Conservation (phyloP, 2,113 vertebrate species). For the Pampusana beccarii region DNA sequence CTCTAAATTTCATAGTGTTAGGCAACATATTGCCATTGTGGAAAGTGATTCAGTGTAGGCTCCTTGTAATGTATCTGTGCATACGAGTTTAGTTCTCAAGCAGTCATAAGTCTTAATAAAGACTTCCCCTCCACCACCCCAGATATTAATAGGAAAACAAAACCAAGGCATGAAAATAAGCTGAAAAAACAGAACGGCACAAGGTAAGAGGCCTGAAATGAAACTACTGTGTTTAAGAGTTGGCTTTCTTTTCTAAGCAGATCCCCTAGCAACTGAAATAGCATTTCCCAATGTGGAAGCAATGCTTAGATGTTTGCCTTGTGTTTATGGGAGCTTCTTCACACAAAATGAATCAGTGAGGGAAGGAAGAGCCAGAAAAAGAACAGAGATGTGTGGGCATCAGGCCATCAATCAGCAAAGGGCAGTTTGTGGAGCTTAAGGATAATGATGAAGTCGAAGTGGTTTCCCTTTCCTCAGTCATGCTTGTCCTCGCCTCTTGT, state of each 20-base stretch:
- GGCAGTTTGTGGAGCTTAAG: background rate
- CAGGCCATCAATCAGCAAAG: background rate
- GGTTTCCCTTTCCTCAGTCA: background rate
- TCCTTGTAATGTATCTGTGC: background rate
- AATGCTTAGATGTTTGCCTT: background rate
- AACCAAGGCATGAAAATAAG: background rate
- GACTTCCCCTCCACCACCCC: background rate
- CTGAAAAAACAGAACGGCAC: background rate
- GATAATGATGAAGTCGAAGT: background rate
- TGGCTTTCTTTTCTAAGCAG: background rate
- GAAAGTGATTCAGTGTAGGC: background rate
- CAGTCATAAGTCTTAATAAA: background rate
- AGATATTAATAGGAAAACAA: background rate
- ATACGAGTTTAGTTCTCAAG: background rate
- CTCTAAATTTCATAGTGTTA: background rate
- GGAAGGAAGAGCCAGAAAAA: background rate
- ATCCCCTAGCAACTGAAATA: constrained; percentile 30
- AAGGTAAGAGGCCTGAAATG: background rate
- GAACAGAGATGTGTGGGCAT: background rate
- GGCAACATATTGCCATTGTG: background rate
- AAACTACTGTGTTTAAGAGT: background rate
- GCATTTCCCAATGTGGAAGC: background rate
- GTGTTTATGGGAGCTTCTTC: background rate
- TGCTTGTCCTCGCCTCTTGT: background rate
- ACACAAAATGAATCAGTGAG: background rate